Evolutionary conservation across 2,797 vertebrate species (phyloP).

Genomic region (Protosalanx chinensis): DNA sequence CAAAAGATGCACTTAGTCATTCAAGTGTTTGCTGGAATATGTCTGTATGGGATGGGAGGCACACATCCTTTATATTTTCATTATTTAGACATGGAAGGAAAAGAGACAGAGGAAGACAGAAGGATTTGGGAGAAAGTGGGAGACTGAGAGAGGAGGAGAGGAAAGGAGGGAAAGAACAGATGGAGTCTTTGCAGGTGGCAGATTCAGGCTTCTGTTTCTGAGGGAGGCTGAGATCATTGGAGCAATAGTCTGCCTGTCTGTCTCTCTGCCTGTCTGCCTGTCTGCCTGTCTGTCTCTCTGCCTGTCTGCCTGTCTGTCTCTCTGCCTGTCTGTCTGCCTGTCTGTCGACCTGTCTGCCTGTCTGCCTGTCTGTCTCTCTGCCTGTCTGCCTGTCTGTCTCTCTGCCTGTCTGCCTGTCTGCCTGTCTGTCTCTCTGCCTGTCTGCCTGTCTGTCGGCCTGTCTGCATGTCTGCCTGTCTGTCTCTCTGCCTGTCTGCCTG

Average conservation of each 20-base stretch:
- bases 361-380: conserved; percentile 25
- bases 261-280: too few relatives aligned
- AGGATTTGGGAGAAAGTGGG: conserved; percentile 25
- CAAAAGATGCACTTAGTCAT: too few relatives aligned
- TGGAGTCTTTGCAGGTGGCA: conserved; percentile 80
- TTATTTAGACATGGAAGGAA: neutral
- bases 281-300: too few relatives aligned
- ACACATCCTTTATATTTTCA: too few relatives aligned
- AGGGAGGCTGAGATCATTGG: conserved; percentile 60
- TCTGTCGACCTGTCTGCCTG: conserved; percentile 32
- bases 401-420: too few relatives aligned
- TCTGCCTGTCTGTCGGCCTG: too few relatives aligned
- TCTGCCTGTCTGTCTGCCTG: too few relatives aligned
- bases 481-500: conserved; percentile 34
- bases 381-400: conserved; percentile 25
- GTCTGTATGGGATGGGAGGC: too few relatives aligned
- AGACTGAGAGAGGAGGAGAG: conserved; percentile 32
- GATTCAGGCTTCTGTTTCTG: conserved; percentile 70
- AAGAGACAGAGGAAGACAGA: conserved; percentile 1
- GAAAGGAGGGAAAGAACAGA: conserved; percentile 67
- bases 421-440: too few relatives aligned
- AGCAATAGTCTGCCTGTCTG: conserved; percentile 55
- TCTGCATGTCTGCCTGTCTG: neutral
- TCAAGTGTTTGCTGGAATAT: too few relatives aligned
- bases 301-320: too few relatives aligned